A percentile compares a stretch with the other conserved stretches of the same genome.
phyloP scores from a whole-genome alignment of 2,888 invertebrate genomes.

The Hoplodrina ambigua region DNA sequence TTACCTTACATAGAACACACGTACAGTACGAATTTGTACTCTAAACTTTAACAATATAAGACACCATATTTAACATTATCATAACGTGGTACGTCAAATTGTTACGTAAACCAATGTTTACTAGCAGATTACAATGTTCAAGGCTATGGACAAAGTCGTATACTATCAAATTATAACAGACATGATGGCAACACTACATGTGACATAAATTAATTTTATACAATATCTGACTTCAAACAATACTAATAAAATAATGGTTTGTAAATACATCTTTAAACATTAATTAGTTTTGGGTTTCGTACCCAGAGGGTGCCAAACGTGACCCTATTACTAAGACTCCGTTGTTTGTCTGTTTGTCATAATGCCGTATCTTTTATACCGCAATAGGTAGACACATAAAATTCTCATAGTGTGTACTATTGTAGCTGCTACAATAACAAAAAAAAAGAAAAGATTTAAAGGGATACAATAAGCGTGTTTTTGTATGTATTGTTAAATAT shows the following conservation, averaged over 20 bases:
- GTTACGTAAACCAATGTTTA: slow-evolving; percentile 63
- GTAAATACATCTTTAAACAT: slow-evolving; percentile 9
- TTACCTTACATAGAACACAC: not conserved
- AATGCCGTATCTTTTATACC: too few relatives aligned
- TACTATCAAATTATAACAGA: slow-evolving; percentile 58
- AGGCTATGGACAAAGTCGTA: slow-evolving; percentile 59
- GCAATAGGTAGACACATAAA: too few relatives aligned
- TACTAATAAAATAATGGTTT: slow-evolving; percentile 9
- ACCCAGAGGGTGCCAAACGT: too few relatives aligned
- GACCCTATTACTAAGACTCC: too few relatives aligned
- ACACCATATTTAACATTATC: slow-evolving; percentile 42
- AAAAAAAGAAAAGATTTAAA: too few relatives aligned
- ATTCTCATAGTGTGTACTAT: too few relatives aligned
- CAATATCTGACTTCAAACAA: slow-evolving; percentile 18
- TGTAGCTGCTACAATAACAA: too few relatives aligned
- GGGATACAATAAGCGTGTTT: too few relatives aligned
- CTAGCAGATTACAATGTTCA: slow-evolving; percentile 63
- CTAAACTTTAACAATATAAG: slow-evolving; percentile 23
- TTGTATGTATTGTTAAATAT: too few relatives aligned
- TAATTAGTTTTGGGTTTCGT: not conserved
- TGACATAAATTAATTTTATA: slow-evolving; percentile 25
- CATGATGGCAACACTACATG: slow-evolving; percentile 43
- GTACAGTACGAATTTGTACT: not conserved
- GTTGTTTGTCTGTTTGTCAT: too few relatives aligned
- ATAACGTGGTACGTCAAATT: slow-evolving; percentile 49